phyloP scores from a whole-genome alignment of 2,797 vertebrate species.

The Gallinago stenura region DNA sequence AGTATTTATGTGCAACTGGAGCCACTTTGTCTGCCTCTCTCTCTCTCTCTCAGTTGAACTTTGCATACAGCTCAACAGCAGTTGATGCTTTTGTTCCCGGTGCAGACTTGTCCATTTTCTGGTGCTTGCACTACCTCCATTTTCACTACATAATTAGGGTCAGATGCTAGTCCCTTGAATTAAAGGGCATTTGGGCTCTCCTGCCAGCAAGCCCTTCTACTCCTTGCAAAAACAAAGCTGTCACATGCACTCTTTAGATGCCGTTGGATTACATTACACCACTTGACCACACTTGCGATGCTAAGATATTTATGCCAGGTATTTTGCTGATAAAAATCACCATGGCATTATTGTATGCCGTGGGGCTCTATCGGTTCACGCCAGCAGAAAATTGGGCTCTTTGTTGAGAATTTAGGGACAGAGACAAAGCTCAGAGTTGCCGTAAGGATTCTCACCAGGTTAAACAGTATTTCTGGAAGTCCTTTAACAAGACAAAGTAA shows the following conservation, averaged over 20 bases:
- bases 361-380: neutral
- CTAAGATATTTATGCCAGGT: slow-evolving; percentile 49
- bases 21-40: slow-evolving; percentile 12
- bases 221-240: slow-evolving; percentile 57
- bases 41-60: slow-evolving; percentile 19
- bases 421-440: neutral
- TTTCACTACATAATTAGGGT: slow-evolving; percentile 57
- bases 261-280: slow-evolving; percentile 49
- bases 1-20: slow-evolving; percentile 43
- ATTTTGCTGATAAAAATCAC: slow-evolving; percentile 57
- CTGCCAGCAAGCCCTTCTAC: slow-evolving; percentile 27
- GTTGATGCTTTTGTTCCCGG: slow-evolving; percentile 53
- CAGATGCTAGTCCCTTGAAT: slow-evolving; percentile 48
- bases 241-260: slow-evolving; percentile 41
- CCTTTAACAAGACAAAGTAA: neutral
- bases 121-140: slow-evolving; percentile 32
- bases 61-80: slow-evolving; percentile 21
- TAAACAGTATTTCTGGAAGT: neutral
- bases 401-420: neutral
- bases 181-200: slow-evolving; percentile 48
- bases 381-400: neutral
- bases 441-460: neutral
- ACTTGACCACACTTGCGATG: slow-evolving; percentile 45
- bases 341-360: neutral
- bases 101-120: slow-evolving; percentile 53